Base-by-base conservation (phyloP, 2,113 vertebrate species). In the Pitta sordida region DNA sequence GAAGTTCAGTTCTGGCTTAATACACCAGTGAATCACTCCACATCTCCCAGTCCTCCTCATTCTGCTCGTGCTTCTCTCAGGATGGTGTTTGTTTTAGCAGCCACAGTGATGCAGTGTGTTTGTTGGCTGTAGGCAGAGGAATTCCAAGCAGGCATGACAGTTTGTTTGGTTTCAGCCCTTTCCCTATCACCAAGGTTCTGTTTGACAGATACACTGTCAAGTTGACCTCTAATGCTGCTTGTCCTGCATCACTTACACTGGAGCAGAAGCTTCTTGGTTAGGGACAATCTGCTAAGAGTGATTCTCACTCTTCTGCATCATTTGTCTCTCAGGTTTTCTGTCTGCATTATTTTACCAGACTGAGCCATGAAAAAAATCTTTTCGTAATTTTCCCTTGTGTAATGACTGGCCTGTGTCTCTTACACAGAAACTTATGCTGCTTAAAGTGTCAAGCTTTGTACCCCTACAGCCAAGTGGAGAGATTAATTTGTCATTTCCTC, bases 51-150 rank as follows among this genome's bases (percentile, higher is more conserved):
- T 78, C 46, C 71, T 67, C 83, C 65, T 88, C 15, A 11, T 88
- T 74, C 69, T 91, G 30, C 49, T 91, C 20, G 0, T 88, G 65
- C 89, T 89, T 87, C 84, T 93, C 74, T 76, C 81, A 82, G 65
- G 62, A 82, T 64, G 20, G 30, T 94, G 84, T 92, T 89, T 89
- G 74, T 82, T 94, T 94, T 69, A 85, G 81, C 62, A 93, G 91
- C 88, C 90, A 34, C 86, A 49, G 76, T 65, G 83, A 48, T 90
- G 59, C 7, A 3, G 62, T 80, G 37, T 10, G 3, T 94, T 83
- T 85, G 78, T 87, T 92, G 78, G 70, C 89, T 89, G 67, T 29
- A 90, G 74, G 70, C 84, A 92, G 86, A 94, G 81, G 91, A 93
- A 89, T 95, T 87, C 63, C 71, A 89, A 58, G 86, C 84, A 87